phyloP scores from a whole-genome alignment of 2,797 vertebrate genomes.

The Notolabrus celidotus region DNA sequence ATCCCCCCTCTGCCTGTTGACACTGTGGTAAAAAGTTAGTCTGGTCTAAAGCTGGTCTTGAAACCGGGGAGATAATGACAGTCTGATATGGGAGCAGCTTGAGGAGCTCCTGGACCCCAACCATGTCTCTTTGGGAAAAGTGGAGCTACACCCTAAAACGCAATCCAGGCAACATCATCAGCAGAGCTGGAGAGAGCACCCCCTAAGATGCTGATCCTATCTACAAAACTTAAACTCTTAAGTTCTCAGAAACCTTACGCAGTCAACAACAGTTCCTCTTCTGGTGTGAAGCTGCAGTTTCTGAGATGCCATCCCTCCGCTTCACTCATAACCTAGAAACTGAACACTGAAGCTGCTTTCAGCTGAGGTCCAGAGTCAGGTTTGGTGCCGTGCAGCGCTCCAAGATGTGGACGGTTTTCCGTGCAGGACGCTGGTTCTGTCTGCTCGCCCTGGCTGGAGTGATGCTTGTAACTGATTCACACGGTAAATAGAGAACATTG shows the following conservation, averaged over 20 bases:
- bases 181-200: too few relatives aligned
- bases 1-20: too few relatives aligned
- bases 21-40: too few relatives aligned
- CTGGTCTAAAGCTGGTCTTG: too few relatives aligned
- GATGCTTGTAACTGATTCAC: slow-evolving; percentile 10
- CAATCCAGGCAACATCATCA: too few relatives aligned
- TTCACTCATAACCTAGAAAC: neutral
- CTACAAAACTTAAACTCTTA: too few relatives aligned
- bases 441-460: slow-evolving; percentile 44
- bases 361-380: slow-evolving; percentile 7
- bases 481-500: slow-evolving; percentile 10
- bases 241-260: neutral
- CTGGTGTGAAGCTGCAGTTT: neutral
- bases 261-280: slow-evolving; percentile 27
- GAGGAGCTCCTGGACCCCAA: too few relatives aligned
- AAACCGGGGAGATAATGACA: too few relatives aligned
- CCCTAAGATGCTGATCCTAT: too few relatives aligned
- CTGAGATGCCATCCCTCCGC: neutral
- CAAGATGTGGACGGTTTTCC: slow-evolving; percentile 47
- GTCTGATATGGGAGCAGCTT: too few relatives aligned
- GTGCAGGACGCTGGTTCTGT: slow-evolving; percentile 14
- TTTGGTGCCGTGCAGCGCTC: neutral
- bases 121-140: too few relatives aligned
- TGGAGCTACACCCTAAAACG: too few relatives aligned
- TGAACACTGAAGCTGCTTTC: neutral